Base-by-base conservation (phyloP, 2,797 vertebrate species). In the Fratercula arctica region DNA sequence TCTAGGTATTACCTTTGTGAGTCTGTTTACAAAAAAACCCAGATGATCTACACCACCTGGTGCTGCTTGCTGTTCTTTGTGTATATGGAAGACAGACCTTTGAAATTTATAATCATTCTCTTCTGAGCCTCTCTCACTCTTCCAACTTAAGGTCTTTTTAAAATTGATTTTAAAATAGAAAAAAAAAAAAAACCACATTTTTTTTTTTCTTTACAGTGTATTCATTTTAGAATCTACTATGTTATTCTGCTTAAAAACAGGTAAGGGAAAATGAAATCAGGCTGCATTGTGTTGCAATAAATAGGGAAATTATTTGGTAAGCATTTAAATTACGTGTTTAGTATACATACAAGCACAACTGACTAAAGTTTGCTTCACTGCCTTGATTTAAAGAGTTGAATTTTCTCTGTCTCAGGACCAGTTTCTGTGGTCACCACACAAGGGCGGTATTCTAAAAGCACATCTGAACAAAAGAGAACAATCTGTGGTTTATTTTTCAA, bases 31-130 rank as follows among this genome's bases (percentile, higher is more conserved):
- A 94, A 95, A 95, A 95, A 95, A 51, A 0, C 35, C 35, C n/a
- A 90, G 73, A 96, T 80, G 95, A 97, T 93, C 63, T 96, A 85
- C 69, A 94, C 86, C 92, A 96, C 93, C 92, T 97, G 96, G 76
- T 89, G 75, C 85, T 85, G 39, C 46, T 95, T 20, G 12, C 87
- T 95, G 81, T 84, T 96, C 63, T 96, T 95, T 96, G 66, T 95
- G 54, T 83, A 75, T 59, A 74, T 26, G 78, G n/a, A 82, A 84
- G 92, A 91, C n/a, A 90, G 86, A 89, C 83, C 56, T 90, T 95
- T 92, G 70, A 90, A 95, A 95, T 93, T 88, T 95, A 53, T 87
- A 85, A 84, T 73, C 2, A 2, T 90, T 81, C 90, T 90, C 89
- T 93, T 77, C 56, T 31, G 85, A 93, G 91, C 67, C 70, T 68